Base-by-base conservation (phyloP, 2,797 vertebrate genomes). In the Varecia variegata region DNA sequence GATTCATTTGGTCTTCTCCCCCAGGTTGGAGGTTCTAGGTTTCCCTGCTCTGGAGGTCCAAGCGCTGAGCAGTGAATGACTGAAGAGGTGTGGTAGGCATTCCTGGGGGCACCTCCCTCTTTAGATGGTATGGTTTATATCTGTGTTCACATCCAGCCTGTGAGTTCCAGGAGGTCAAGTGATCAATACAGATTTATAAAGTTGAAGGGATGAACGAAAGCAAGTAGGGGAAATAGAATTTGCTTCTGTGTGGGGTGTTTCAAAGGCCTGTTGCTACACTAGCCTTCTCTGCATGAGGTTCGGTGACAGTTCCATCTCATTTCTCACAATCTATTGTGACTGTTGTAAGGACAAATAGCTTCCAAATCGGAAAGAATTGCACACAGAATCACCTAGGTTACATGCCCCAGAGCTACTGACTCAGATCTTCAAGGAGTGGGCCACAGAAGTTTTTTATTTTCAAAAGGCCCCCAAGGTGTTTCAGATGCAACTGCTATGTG, bases 141-240 rank as follows among this genome's bases (percentile, higher is more conserved):
- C 77, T 40, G 5, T 14, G 21, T 40, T 89, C 38, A 8, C 7
- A 58, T 62, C 27, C 1, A 40, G 18, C 54, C 60, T 1, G 1
- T 1, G 14, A 7, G 3, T 60, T 11, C 84, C 67, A 12, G 65
- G 79, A 21, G 68, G 58, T 79, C 3, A 35, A 38, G 25, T 13
- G 9, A 0, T 23, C 20, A 7, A 43, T 11, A 10, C 27, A 6
- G 8, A 8, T 5, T 35, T 3, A 27, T 17, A 47, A 25, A 10
- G 38, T 14, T 14, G 25, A 12, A 45, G 50, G 38, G 3, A 2
- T 5, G 6, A 7, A 25, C 13, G 4, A 35, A 9, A 15, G 73
- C 4, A 6, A 25, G 8, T 1, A 2, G 8, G 56, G 4, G 8
- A 67, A 4, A 18, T 15, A 0, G n/a, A 1, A 25, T 14, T 5